These are phyloP conservation scores for Rhadina sibilatrix DNA, from an alignment of 2,113 vertebrate genomes.

Conservation along the genomic window DNA sequence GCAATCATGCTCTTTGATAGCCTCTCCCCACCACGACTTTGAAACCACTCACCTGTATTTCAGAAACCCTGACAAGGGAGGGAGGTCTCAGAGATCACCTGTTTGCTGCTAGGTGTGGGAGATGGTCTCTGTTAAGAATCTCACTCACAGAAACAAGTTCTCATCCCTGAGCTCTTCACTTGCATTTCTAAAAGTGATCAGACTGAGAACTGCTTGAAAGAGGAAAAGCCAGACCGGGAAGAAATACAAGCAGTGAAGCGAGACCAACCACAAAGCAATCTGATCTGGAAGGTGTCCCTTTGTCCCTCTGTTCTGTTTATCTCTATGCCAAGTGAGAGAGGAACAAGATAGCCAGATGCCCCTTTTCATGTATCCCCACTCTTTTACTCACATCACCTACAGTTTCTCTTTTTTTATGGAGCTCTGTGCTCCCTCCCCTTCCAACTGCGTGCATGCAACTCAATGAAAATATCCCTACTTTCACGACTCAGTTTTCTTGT, in stretches of 20 bases:
- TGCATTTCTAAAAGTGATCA: background rate
- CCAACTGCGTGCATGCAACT: background rate
- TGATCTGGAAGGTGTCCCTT: background rate
- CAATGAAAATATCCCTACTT: background rate
- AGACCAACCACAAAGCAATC: background rate
- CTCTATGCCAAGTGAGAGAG: background rate
- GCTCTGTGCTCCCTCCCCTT: background rate
- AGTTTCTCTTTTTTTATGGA: background rate
- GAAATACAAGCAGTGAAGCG: background rate
- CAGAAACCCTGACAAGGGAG: background rate
- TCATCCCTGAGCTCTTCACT: background rate
- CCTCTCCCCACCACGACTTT: background rate
- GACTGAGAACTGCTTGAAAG: background rate
- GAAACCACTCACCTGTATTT: background rate
- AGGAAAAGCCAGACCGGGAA: background rate
- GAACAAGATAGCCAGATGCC: background rate
- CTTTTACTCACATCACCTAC: background rate
- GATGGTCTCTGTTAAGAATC: background rate
- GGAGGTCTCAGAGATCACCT: background rate
- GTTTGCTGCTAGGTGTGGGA: background rate
- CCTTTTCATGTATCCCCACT: background rate
- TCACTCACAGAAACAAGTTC: background rate
- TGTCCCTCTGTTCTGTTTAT: background rate
- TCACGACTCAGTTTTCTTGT: background rate
- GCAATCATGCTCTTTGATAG: background rate